Conservation (phyloP, 2,113 vertebrate genomes). For the Nasalis larvatus region DNA sequence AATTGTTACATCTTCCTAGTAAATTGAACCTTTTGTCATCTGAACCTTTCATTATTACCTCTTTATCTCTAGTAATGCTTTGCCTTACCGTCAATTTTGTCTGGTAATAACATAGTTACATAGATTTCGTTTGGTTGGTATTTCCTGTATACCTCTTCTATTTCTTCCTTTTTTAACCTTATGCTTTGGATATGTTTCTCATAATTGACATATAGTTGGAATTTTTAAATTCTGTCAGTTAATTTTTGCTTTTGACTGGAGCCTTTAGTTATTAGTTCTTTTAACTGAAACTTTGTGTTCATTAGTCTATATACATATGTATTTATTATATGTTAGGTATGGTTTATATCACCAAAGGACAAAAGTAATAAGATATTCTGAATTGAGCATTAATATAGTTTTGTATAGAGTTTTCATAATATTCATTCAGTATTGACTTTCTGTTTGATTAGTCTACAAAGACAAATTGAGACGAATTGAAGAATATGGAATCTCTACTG, state of each 20-base stretch:
- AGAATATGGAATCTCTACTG: not conserved
- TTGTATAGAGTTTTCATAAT: not conserved
- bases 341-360: not conserved
- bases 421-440: not conserved
- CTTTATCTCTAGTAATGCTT: not conserved
- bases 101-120: not conserved
- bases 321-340: not conserved
- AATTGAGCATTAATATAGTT: not conserved
- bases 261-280: not conserved
- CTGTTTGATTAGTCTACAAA: not conserved
- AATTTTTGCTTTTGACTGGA: not conserved
- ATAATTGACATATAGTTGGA: not conserved
- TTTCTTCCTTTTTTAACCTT: not conserved
- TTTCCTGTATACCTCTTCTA: not conserved
- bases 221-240: not conserved
- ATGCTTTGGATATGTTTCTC: not conserved
- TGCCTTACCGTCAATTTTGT: not conserved
- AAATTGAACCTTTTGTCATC: not conserved
- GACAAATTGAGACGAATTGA: not conserved
- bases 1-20: not conserved
- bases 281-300: not conserved
- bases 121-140: not conserved
- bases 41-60: not conserved
- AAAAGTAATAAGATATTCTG: not conserved
- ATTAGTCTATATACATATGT: not conserved